Evolutionary conservation across 2,113 vertebrate species (phyloP), one percentile per base, ranked within the genome.

Genomic region (Regulus satrapa): DNA sequence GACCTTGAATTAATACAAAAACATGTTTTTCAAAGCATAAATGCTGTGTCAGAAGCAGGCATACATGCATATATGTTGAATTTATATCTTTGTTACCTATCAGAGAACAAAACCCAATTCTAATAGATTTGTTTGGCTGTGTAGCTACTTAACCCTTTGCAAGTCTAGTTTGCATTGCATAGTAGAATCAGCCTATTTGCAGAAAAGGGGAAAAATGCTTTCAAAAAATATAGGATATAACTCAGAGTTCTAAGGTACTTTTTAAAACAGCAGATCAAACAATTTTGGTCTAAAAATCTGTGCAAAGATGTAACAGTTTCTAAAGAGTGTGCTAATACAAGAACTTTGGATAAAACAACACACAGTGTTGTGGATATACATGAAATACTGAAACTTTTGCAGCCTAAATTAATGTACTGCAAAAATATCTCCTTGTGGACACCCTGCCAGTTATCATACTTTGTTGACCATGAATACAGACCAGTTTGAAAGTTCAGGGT

Each of bases 161-260:
- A 94, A 92, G 46, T 64, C 67, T 59, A 78, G 54, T 87, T 73
- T 76, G 54, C 49, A 71, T 46, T 48, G 59, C 8, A 48, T 24
- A 85, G 46, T 38, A 29, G 78, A 94, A 96, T 62, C 59, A 59
- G 43, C 55, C 20, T 34, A 54, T 40, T 40, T 63, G 48, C 34
- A 84, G 87, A 45, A 79, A 79, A 93, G 21, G 23, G 74, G 21
- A 90, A 94, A 95, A 95, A 95, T 85, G 62, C 56, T 96, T 97
- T 97, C 97, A 97, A 97, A 97, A 61, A 97, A 93, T 84, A 95
- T 78, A 58, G 86, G 64, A 90, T 95, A 78, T 94, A 91, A 88
- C 58, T 87, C 31, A 36, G 80, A 94, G 76, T 48, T 96, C 84
- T 96, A 96, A 97, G 93, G 8, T n/a, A 94, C 80, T 64, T 96